A percentile compares a stretch with the other conserved stretches of the same genome.
phyloP scores from a whole-genome alignment of 1,140 invertebrate species.

The Orchesella cincta region DNA sequence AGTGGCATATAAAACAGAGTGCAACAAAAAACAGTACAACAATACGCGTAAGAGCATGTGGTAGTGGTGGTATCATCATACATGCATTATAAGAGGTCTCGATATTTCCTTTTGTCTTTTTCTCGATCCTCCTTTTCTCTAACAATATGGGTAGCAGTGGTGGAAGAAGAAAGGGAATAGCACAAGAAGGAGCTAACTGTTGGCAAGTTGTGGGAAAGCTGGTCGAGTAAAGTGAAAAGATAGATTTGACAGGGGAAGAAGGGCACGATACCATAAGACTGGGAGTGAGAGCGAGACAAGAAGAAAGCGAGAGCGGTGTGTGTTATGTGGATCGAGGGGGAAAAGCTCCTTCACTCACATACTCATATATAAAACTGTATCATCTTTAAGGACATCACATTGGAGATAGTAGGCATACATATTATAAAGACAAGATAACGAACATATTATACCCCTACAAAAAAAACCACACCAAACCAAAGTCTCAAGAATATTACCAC shows the following conservation, averaged over 20 bases:
- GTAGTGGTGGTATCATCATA: constrained; percentile 15
- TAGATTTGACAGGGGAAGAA: constrained; percentile 20
- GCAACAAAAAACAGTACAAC: background rate
- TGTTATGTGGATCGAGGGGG: constrained; percentile 5
- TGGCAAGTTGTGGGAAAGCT: constrained; percentile 19
- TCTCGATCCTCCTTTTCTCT: background rate
- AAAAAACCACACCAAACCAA: background rate
- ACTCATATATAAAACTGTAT: constrained; percentile 5
- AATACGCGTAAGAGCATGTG: background rate
- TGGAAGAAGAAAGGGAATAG: background rate
- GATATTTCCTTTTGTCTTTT: constrained; percentile 4
- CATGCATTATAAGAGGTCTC: constrained; percentile 5
- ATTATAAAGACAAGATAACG: background rate
- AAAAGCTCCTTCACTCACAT: constrained; percentile 10
- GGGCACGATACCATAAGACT: constrained; percentile 15
- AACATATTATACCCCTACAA: background rate
- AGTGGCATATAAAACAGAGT: constrained; percentile 10
- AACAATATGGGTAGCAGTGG: background rate
- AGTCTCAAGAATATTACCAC: constrained; percentile 11
- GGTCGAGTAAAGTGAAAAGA: constrained; percentile 17
- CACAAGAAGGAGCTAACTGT: background rate
- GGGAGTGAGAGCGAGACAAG: background rate
- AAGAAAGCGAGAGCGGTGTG: background rate
- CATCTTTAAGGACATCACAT: constrained; percentile 6
- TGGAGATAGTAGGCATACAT: background rate